These are phyloP conservation scores for Madoqua kirkii DNA, from an alignment of 2,113 vertebrate genomes.

Conservation along the genomic window DNA sequence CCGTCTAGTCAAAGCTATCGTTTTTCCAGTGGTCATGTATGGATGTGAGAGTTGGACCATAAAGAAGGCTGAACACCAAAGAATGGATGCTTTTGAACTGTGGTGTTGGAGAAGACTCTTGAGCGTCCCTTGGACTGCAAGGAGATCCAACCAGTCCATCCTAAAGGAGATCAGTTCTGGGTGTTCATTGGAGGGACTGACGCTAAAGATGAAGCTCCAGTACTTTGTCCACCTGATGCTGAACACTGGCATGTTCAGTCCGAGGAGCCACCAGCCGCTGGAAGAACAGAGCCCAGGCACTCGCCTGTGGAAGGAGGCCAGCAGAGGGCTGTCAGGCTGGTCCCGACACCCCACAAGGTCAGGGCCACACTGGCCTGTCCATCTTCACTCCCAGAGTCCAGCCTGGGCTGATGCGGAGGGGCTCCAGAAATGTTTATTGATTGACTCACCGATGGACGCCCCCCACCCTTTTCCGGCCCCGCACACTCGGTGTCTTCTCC, in stretches of 20 bases:
- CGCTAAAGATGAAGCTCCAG: neutral
- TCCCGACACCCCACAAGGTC: rapidly evolving
- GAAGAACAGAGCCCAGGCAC: rapidly evolving
- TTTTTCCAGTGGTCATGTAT: neutral
- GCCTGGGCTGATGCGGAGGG: neutral
- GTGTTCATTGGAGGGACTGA: neutral
- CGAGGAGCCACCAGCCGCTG: rapidly evolving
- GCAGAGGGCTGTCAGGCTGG: rapidly evolving
- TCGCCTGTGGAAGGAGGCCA: rapidly evolving
- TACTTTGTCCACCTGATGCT: neutral
- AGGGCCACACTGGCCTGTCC: neutral
- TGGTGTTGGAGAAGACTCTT: neutral
- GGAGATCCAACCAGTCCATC: neutral
- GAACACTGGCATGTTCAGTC: neutral
- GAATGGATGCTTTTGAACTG: neutral
- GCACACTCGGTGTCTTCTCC: rapidly evolving
- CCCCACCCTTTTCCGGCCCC: rapidly evolving
- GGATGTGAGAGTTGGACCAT: neutral
- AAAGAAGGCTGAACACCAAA: neutral
- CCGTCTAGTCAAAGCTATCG: neutral
- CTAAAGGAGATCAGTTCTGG: neutral
- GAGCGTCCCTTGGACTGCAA: neutral
- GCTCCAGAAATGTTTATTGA: neutral
- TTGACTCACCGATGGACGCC: rapidly evolving
- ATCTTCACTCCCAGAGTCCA: rapidly evolving